A percentile compares a stretch with the other conserved stretches of the same genome.
These are phyloP conservation scores for Maccullochella peelii DNA, from an alignment of 2,113 vertebrate genomes.

Conservation along the genomic window DNA sequence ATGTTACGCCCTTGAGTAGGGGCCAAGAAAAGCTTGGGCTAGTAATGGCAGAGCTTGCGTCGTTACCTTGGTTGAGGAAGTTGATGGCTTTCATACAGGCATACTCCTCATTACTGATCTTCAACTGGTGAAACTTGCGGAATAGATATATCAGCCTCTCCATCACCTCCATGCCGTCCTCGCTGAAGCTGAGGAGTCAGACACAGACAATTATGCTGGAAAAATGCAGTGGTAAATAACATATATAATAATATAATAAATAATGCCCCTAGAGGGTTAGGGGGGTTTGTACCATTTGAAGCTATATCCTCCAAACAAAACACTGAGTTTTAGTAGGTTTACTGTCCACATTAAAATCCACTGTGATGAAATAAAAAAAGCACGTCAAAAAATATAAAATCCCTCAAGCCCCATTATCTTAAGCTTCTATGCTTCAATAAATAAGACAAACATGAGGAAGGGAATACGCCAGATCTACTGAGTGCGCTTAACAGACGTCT, in stretches of 20 bases:
- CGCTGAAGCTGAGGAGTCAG: constrained; percentile 87
- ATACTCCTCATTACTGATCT: constrained; percentile 98
- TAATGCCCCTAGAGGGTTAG: background rate
- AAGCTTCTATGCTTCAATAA: constrained; percentile 35
- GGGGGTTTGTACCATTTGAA: background rate
- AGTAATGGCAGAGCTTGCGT: fast-evolving
- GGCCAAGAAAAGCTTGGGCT: fast-evolving
- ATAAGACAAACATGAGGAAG: constrained; percentile 45
- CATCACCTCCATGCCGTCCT: constrained; percentile 99
- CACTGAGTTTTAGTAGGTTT: background rate
- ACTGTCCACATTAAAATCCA: constrained; percentile 24
- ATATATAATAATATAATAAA: background rate
- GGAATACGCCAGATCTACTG: constrained; percentile 36
- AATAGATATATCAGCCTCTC: constrained; percentile 98
- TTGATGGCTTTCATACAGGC: constrained; percentile 99
- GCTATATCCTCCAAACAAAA: constrained; percentile 1
- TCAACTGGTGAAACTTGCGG: constrained; percentile 95
- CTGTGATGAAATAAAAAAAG: background rate
- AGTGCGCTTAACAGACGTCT: constrained; percentile 10
- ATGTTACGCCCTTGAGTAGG: too few species aligned
- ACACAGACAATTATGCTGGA: background rate
- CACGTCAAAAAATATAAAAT: constrained; percentile 8
- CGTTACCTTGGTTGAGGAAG: constrained; percentile 97
- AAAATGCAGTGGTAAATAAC: background rate
- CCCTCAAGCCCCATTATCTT: constrained; percentile 45